Conservation (phyloP, 92 coral and sea anemone genomes). For the Blastomussa wellsi region DNA sequence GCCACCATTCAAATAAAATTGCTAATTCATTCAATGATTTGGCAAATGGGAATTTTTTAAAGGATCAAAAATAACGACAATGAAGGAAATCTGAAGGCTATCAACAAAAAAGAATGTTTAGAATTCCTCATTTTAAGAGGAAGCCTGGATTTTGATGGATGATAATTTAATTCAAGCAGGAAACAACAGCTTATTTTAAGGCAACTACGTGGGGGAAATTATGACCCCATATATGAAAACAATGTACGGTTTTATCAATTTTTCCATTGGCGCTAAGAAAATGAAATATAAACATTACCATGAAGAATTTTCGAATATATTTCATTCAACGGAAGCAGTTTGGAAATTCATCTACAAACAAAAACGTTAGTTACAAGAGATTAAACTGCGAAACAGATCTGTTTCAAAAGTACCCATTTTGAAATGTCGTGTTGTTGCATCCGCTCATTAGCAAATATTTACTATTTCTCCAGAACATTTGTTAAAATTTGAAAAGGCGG, state of each 20-base stretch:
- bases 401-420: no score
- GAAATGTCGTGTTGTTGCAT: no score
- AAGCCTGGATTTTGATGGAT: conserved; percentile 31
- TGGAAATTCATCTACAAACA: neutral
- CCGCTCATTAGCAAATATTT: no score
- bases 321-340: neutral
- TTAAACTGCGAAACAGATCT: no score
- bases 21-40: neutral
- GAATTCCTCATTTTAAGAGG: neutral
- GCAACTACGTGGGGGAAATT: conserved; percentile 1
- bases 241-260: neutral
- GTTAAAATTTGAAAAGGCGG: no score
- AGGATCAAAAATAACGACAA: neutral
- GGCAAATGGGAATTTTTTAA: no score
- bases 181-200: neutral
- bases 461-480: no score
- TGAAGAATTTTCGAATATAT: no score
- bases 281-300: no score
- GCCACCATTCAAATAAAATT: neutral
- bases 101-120: conserved; percentile 14
- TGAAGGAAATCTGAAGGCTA: conserved; percentile 10
- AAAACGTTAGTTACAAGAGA: no score
- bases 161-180: conserved; percentile 30
- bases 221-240: neutral
- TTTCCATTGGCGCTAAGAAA: no score